These are phyloP conservation scores for Melopsittacus undulatus DNA, from an alignment of 2,797 vertebrate species.

Conservation along the genomic window DNA sequence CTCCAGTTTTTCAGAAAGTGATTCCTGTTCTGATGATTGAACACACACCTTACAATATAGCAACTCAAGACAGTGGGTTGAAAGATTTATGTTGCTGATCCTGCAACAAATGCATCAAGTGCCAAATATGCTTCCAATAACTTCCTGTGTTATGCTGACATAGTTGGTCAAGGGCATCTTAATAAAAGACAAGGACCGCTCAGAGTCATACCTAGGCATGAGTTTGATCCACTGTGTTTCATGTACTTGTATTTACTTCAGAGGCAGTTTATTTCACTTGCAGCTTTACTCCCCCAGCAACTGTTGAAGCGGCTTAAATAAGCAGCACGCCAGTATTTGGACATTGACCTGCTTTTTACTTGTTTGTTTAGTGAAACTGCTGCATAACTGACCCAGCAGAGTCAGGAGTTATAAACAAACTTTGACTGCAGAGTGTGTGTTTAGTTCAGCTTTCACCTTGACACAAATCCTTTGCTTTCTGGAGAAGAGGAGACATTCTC, in stretches of 20 bases:
- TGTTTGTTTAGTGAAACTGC: constrained; percentile 66
- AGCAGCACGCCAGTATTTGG: constrained; percentile 18
- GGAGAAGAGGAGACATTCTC: neutral
- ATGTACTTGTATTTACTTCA: neutral
- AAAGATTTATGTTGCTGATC: constrained; percentile 29
- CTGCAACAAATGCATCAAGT: neutral
- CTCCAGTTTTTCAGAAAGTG: neutral
- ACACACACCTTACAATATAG: neutral
- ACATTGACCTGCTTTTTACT: constrained; percentile 57
- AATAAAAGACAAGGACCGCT: neutral
- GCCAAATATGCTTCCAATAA: neutral
- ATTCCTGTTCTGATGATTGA: neutral
- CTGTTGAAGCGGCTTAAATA: neutral
- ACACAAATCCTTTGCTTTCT: constrained; percentile 25
- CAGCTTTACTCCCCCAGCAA: neutral
- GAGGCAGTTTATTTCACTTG: neutral
- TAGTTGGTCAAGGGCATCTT: neutral
- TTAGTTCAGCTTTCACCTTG: constrained; percentile 42
- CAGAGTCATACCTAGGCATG: neutral
- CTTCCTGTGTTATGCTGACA: neutral
- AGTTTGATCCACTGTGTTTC: neutral
- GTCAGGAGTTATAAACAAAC: constrained; percentile 20
- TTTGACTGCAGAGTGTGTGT: constrained; percentile 7
- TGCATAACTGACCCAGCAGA: neutral
- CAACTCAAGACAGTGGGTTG: neutral